Evolutionary conservation across 92 coral and sea anemone genomes (phyloP).

Genomic region (Galaxea fascicularis): DNA sequence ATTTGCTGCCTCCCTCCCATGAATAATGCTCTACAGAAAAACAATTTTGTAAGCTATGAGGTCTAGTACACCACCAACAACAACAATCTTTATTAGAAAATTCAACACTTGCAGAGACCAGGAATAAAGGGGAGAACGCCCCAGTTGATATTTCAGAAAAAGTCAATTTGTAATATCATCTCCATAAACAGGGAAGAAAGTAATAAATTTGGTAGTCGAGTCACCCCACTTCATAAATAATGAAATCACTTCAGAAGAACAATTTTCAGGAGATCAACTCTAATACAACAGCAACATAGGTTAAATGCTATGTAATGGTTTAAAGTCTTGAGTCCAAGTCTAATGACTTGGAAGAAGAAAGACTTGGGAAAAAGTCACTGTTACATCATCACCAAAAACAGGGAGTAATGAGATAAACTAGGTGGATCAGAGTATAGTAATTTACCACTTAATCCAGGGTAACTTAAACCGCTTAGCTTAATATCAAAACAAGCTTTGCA

Average conservation of each 20-base stretch:
- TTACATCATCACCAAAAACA: constrained; percentile 39
- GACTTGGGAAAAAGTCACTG: constrained; percentile 39
- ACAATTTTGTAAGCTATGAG: constrained; percentile 40
- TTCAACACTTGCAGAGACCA: constrained; percentile 33
- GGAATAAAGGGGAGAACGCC: constrained; percentile 43
- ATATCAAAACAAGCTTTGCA: no score
- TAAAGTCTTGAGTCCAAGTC: constrained; percentile 52
- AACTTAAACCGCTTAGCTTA: no score
- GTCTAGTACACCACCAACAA: constrained; percentile 40
- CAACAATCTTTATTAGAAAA: background rate
- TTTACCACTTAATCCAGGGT: constrained; percentile 48
- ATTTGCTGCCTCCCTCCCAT: constrained; percentile 41
- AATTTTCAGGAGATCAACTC: constrained; percentile 50
- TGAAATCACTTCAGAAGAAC: constrained; percentile 38
- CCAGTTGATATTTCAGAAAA: constrained; percentile 51
- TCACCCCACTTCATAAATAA: constrained; percentile 41
- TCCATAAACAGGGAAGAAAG: constrained; percentile 45
- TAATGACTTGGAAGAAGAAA: constrained; percentile 45
- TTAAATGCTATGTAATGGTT: constrained; percentile 44
- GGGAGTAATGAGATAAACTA: constrained; percentile 32
- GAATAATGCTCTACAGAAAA: constrained; percentile 45
- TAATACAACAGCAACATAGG: constrained; percentile 40
- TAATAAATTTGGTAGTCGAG: constrained; percentile 42
- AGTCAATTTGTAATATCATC: constrained; percentile 50
- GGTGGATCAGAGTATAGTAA: constrained; percentile 41